Evolutionary conservation across 2,888 invertebrate genomes (phyloP).

Genomic region (Cylindroiulus punctatus): DNA sequence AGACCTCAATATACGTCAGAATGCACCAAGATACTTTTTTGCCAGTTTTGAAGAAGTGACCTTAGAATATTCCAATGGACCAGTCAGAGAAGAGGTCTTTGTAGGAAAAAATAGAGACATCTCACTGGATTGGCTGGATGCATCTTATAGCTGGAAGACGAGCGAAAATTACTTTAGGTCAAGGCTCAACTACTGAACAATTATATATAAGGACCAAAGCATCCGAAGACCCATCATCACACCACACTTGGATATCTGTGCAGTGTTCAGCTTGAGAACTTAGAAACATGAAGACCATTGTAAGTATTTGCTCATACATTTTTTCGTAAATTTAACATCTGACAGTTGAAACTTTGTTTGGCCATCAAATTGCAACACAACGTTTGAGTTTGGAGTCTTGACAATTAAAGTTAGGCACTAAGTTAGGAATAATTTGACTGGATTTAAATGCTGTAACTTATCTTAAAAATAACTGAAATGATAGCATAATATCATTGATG

Average conservation of each 20-base stretch:
- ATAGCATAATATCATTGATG: too few species aligned
- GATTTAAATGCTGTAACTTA: neutral
- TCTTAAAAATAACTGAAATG: too few species aligned
- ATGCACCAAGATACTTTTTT: neutral
- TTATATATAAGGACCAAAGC: slow-evolving; percentile 47
- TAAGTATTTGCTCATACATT: neutral
- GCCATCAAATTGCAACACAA: neutral
- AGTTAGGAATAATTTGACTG: too few species aligned
- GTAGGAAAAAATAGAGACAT: slow-evolving; percentile 23
- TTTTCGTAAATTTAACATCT: neutral
- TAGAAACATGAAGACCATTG: neutral
- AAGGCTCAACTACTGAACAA: slow-evolving; percentile 45
- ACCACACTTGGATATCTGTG: slow-evolving; percentile 38
- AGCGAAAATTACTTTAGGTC: slow-evolving; percentile 24
- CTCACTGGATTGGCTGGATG: neutral
- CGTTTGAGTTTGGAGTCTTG: neutral
- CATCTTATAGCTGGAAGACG: neutral
- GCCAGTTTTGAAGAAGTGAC: slow-evolving; percentile 28
- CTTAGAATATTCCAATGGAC: slow-evolving; percentile 50
- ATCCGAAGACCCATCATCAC: slow-evolving; percentile 33
- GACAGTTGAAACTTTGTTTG: neutral
- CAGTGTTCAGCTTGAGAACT: slow-evolving; percentile 6
- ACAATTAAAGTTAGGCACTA: neutral
- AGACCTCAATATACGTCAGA: neutral
- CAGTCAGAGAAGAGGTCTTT: slow-evolving; percentile 30